Conservation (phyloP, 2,888 invertebrate species). For the Ischnura elegans region DNA sequence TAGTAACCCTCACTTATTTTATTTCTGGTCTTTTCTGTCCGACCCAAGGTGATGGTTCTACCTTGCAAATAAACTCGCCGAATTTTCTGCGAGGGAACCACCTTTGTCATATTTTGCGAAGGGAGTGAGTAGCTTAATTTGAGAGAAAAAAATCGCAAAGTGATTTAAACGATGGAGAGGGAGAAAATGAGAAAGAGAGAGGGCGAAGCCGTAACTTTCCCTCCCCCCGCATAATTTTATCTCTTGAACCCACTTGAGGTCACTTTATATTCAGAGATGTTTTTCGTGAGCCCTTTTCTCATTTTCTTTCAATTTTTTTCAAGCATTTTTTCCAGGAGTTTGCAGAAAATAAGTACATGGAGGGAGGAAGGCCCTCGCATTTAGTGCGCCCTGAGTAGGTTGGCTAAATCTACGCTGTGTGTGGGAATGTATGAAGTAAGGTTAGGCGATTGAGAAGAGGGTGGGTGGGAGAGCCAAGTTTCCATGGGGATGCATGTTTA, state of each 20-base stretch:
- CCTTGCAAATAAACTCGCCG: background rate
- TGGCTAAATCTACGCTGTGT: background rate
- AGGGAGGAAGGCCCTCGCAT: background rate
- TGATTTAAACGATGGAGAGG: background rate
- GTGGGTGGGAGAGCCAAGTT: conserved; percentile 1
- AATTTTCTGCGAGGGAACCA: background rate
- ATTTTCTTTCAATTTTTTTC: background rate
- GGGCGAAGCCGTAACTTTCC: background rate
- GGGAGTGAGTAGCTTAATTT: background rate
- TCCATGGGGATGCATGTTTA: conserved; percentile 1
- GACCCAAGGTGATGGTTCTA: background rate
- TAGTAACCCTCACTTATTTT: background rate
- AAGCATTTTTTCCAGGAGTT: background rate
- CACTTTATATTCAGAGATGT: background rate
- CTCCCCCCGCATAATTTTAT: background rate
- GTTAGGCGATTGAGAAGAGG: background rate
- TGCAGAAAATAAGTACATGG: background rate
- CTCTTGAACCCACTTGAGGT: background rate
- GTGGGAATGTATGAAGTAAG: background rate
- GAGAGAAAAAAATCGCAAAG: background rate
- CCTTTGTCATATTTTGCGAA: background rate
- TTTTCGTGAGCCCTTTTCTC: background rate
- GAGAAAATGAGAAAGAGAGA: too few species aligned
- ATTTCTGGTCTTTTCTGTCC: background rate
- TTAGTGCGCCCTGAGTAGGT: background rate